A percentile compares a stretch with the other conserved stretches of the same genome.
phyloP scores from a whole-genome alignment of 1,140 invertebrate genomes.

The Scaptomyza graminum region DNA sequence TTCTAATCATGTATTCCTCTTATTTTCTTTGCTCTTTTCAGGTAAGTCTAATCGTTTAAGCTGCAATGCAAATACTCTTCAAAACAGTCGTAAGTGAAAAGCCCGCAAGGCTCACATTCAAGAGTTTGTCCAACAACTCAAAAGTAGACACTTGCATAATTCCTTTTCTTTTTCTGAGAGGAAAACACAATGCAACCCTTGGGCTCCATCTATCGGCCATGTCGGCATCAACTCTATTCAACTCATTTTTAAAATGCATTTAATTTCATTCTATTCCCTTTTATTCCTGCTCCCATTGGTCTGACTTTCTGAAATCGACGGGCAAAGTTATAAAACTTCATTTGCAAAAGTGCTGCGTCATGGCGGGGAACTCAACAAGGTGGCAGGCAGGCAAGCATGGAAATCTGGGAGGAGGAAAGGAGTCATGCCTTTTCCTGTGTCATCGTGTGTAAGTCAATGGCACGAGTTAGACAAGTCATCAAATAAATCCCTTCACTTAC shows the following conservation, averaged over 20 bases:
- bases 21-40: constrained; percentile 22
- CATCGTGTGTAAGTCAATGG: constrained; percentile 68
- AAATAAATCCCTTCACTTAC: constrained; percentile 76
- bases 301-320: constrained; percentile 57
- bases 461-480: constrained; percentile 78
- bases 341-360: constrained; percentile 78
- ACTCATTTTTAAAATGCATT: constrained; percentile 75
- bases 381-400: neutral
- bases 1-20: constrained; percentile 9
- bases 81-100: neutral
- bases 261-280: constrained; percentile 68
- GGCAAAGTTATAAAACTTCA: constrained; percentile 76
- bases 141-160: neutral
- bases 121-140: neutral
- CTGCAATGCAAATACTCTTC: neutral
- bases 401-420: too few relatives aligned
- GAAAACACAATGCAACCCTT: neutral
- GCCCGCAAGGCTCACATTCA: neutral
- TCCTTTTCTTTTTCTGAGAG: neutral
- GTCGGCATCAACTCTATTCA: constrained; percentile 47
- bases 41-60: constrained; percentile 24
- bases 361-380: constrained; percentile 43
- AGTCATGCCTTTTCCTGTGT: constrained; percentile 19
- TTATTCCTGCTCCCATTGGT: neutral
- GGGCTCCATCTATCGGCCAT: neutral